A percentile compares a stretch with the other conserved stretches of the same genome.
These are phyloP conservation scores for Tadarida brasiliensis DNA, from an alignment of 2,797 vertebrate genomes.

Conservation along the genomic window DNA sequence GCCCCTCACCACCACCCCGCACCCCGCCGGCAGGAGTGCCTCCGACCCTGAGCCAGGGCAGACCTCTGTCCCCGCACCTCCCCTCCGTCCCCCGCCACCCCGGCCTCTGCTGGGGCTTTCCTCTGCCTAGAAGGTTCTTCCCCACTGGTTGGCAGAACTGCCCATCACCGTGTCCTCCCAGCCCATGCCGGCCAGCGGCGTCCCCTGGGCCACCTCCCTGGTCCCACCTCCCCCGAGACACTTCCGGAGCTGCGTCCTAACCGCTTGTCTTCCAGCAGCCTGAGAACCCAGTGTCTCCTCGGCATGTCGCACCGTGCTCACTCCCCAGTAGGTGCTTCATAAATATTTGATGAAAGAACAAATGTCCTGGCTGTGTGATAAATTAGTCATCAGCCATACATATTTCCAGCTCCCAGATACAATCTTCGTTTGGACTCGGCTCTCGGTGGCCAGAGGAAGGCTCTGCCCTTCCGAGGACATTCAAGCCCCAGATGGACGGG, in stretches of 20 bases:
- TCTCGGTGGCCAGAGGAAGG: neutral
- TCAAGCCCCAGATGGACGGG: neutral
- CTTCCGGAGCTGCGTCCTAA: too few relatives aligned
- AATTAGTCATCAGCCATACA: neutral
- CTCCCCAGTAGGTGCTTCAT: neutral
- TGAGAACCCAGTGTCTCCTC: neutral
- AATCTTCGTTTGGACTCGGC: neutral
- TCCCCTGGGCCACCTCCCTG: neutral
- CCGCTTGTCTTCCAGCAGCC: neutral
- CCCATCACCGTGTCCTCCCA: too few relatives aligned
- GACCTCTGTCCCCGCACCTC: neutral
- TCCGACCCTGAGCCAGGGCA: neutral
- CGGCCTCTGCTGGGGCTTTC: neutral
- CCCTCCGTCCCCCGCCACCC: too few relatives aligned
- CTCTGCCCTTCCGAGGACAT: neutral
- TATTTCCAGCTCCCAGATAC: neutral
- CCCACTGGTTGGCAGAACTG: neutral
- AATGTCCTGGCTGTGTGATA: neutral
- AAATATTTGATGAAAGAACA: neutral
- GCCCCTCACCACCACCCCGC: neutral
- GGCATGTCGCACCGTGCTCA: rapidly evolving
- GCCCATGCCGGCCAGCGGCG: neutral
- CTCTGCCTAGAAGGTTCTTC: neutral
- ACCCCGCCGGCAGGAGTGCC: neutral
- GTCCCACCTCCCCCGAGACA: neutral